Percentiles rank a stretch among this genome's conserved stretches.
phyloP scores from a whole-genome alignment of 2,888 invertebrate species.

The Caenorhabditis angaria region DNA sequence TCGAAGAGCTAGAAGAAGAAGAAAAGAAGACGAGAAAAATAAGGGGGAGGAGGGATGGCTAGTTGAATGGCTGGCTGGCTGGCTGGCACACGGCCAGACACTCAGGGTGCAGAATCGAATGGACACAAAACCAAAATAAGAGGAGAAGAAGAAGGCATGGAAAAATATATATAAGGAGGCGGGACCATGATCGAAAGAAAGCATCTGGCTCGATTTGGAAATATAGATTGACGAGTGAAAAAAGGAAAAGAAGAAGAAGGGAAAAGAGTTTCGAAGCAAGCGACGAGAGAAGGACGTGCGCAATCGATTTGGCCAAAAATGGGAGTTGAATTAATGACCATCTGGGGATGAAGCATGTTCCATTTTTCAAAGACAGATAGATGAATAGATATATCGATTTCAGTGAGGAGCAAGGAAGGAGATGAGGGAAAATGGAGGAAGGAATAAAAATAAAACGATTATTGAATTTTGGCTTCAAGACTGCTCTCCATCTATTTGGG shows the following conservation, averaged over 20 bases:
- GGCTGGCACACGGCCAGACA: constrained; percentile 32
- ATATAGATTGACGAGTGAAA: background rate
- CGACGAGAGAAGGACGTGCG: background rate
- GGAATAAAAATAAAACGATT: background rate
- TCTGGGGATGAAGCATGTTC: constrained; percentile 6
- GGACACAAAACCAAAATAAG: constrained; percentile 4
- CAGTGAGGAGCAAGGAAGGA: background rate
- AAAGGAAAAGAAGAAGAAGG: background rate
- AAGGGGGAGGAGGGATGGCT: constrained; percentile 1
- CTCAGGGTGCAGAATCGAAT: constrained; percentile 17
- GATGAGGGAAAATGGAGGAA: background rate
- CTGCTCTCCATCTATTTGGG: no score
- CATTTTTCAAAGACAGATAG: background rate
- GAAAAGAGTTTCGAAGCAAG: background rate
- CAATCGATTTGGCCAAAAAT: constrained; percentile 10
- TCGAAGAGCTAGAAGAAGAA: constrained; percentile 24
- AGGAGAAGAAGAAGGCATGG: constrained; percentile 20
- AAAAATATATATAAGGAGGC: constrained; percentile 27
- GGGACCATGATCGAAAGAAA: constrained; percentile 12
- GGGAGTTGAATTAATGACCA: constrained; percentile 7
- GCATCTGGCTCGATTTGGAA: constrained; percentile 1
- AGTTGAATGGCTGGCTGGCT: background rate
- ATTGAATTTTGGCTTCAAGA: no score
- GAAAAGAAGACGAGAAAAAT: constrained; percentile 10
- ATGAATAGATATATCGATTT: constrained; percentile 1